Base-by-base conservation (phyloP, 2,888 invertebrate species). In the Leptothorax acervorum region DNA sequence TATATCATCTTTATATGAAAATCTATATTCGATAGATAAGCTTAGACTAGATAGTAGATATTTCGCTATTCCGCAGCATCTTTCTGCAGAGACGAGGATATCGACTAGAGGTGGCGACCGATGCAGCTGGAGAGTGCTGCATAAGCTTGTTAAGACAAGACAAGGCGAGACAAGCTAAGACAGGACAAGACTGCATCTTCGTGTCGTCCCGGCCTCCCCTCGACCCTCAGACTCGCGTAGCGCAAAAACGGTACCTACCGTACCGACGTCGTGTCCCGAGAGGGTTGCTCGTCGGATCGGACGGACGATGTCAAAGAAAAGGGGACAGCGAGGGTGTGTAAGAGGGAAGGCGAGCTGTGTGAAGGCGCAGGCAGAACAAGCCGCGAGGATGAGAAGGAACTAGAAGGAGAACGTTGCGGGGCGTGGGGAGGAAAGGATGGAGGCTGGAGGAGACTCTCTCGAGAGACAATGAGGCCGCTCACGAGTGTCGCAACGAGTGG, bases 391-490 rank as follows among this genome's bases (percentile, higher is more conserved):
- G 70, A 79, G 79, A 70, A 79, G 57, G 35, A 51, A 65, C 63
- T 65, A 63, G 55, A 48, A 51, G 51, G 53, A 66, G 62, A 74
- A 73, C 70, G 68, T 11, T 63, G 45, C 63, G 63, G 39, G 55
- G 45, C 18, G 62, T 57, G 78, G 63, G 83, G 84, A 84, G 83
- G 85, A 88, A 88, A 87, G 90, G 89, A 87, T 85, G 89, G 89
- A 86, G 74, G 85, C 87, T 89, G 87, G 88, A 93, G 90, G 92
- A 92, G 91, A 90, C 93, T 93, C 94, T 94, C 94, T 94, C 90
- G 91, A 94, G 93, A 94, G 94, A 94, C 94, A 94, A 94, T 94
- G 94, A 94, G 94, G 94, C 94, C 94, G 94, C 94, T 94, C 94
- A 92, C 93, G 92, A 94, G 94, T 94, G 94, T 94, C 94, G 93